Percentiles rank a stretch among this genome's conserved stretches.
phyloP scores from a whole-genome alignment of 1,140 invertebrate species.

The Neuroterus valhalla region DNA sequence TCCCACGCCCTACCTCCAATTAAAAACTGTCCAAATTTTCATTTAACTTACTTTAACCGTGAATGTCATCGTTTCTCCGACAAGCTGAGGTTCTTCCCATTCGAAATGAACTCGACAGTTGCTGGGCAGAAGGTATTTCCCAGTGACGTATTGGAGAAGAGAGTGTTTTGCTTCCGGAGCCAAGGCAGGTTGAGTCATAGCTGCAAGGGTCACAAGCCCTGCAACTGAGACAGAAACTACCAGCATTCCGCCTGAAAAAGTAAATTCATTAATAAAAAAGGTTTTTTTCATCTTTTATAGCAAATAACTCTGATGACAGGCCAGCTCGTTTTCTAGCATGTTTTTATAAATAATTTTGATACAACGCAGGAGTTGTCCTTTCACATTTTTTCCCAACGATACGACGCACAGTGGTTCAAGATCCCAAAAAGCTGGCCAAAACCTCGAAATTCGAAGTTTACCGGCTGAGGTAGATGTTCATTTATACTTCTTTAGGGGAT shows the following conservation, averaged over 20 bases:
- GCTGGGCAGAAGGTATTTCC: slow-evolving; percentile 90
- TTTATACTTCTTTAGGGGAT: too few species aligned
- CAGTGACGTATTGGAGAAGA: slow-evolving; percentile 92
- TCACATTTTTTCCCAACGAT: too few species aligned
- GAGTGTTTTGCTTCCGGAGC: slow-evolving; percentile 91
- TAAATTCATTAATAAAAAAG: slow-evolving; percentile 30
- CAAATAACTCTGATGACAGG: not conserved
- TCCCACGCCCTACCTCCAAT: too few species aligned
- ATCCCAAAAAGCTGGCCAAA: too few species aligned
- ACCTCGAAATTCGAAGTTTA: too few species aligned
- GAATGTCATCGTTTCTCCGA: slow-evolving; percentile 93
- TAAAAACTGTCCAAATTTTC: not conserved
- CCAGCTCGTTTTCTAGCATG: too few species aligned
- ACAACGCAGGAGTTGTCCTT: too few species aligned
- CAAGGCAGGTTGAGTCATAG: slow-evolving; percentile 89
- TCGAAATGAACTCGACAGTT: slow-evolving; percentile 90
- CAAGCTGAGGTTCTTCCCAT: slow-evolving; percentile 90
- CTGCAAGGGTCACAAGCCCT: slow-evolving; percentile 88
- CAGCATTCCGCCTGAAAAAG: slow-evolving; percentile 84
- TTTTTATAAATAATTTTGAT: too few species aligned
- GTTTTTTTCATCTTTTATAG: not conserved
- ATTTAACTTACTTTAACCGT: slow-evolving; percentile 80
- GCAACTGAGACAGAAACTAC: slow-evolving; percentile 90
- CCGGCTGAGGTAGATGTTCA: too few species aligned
- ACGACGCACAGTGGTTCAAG: too few species aligned